Conservation (phyloP, 2,797 vertebrate genomes). For the Poecilia velifera region DNA sequence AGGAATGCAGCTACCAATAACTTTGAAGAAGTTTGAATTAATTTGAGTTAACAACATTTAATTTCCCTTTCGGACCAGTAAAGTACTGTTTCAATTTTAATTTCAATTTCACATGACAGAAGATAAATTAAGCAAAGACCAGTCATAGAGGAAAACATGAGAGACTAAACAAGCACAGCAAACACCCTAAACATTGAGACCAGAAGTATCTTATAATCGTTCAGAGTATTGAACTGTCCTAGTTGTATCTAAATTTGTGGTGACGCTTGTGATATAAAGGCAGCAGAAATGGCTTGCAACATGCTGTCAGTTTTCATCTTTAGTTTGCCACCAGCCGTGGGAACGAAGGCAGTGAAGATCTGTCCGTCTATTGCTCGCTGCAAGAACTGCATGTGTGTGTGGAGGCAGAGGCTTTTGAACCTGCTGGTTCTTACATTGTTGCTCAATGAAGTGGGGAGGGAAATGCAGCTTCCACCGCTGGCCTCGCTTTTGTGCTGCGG, state of each 20-base stretch:
- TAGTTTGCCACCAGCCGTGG: not conserved
- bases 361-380: not conserved
- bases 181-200: not conserved
- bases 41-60: too few species aligned
- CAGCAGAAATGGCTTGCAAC: not conserved
- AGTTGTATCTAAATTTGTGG: not conserved
- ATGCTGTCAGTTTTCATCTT: not conserved
- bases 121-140: not conserved
- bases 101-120: too few species aligned
- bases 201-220: not conserved
- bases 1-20: not conserved
- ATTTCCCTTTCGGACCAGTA: too few species aligned
- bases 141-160: not conserved
- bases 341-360: slow-evolving; percentile 15
- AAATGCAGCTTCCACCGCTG: slow-evolving; percentile 50
- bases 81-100: too few species aligned
- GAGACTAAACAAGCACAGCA: not conserved
- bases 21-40: too few species aligned
- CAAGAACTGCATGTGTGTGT: slow-evolving; percentile 36
- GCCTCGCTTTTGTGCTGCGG: slow-evolving; percentile 54
- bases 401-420: slow-evolving; percentile 51
- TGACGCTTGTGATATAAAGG: not conserved
- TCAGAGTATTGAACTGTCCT: not conserved
- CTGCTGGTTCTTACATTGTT: slow-evolving; percentile 59
- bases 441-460: slow-evolving; percentile 62